These are phyloP conservation scores for Cydia pomonella DNA, from an alignment of 1,140 invertebrate genomes.

Conservation along the genomic window DNA sequence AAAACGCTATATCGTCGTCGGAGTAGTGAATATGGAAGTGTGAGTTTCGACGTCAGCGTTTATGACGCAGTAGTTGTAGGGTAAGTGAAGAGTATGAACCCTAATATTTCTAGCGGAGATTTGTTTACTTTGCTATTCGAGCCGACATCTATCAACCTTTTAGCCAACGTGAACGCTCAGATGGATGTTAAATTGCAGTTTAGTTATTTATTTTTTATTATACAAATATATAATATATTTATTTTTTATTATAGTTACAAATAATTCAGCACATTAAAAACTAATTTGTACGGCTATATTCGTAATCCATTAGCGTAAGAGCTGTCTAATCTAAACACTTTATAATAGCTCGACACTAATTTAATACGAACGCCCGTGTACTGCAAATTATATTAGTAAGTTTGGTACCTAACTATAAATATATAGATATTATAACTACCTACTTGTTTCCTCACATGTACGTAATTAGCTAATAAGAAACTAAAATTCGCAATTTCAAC, in stretches of 20 bases:
- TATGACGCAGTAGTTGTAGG: slow-evolving; percentile 1
- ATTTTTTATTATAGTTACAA: too few species aligned
- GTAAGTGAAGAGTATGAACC: slow-evolving; percentile 22
- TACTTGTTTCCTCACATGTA: not conserved
- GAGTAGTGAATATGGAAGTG: not conserved
- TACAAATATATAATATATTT: too few species aligned
- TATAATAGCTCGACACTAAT: not conserved
- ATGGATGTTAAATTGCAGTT: too few species aligned
- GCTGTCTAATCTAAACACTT: not conserved
- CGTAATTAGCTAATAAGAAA: not conserved
- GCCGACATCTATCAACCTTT: slow-evolving; percentile 15
- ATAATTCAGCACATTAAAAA: not conserved
- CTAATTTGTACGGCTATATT: not conserved
- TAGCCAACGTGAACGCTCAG: slow-evolving; percentile 12
- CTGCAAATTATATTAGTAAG: not conserved
- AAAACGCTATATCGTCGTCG: not conserved
- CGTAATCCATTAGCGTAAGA: not conserved
- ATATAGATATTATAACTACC: not conserved
- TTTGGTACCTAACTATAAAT: not conserved
- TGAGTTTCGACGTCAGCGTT: not conserved
- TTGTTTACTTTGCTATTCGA: slow-evolving; percentile 9
- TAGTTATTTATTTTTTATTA: too few species aligned
- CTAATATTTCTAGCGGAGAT: slow-evolving; percentile 25
- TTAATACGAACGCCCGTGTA: not conserved
- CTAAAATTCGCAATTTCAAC: not conserved